Percentiles rank a stretch among this genome's conserved stretches.
These are phyloP conservation scores for Narcine bancroftii DNA, from an alignment of 2,113 vertebrate species.

Conservation along the genomic window DNA sequence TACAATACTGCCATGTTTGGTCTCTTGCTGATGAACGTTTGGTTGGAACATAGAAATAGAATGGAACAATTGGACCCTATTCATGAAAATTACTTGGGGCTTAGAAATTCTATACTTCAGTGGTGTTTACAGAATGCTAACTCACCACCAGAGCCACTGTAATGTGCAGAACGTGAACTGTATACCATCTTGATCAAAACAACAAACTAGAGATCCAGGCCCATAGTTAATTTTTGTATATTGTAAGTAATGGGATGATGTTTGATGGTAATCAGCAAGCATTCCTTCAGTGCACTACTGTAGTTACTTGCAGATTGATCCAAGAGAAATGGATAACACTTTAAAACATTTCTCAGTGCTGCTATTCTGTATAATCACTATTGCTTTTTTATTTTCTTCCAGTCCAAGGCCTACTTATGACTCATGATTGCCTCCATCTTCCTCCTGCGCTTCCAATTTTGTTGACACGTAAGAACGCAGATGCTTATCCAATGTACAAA, in stretches of 20 bases:
- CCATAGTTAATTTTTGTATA: neutral
- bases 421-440: neutral
- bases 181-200: neutral
- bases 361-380: neutral
- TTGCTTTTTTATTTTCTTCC: neutral
- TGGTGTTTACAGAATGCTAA: neutral
- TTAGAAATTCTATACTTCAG: neutral
- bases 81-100: neutral
- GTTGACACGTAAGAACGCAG: too few species aligned
- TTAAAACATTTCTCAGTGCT: neutral
- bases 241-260: neutral
- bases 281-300: neutral
- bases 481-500: too few species aligned
- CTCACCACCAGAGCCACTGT: neutral
- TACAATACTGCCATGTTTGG: neutral
- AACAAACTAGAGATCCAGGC: neutral
- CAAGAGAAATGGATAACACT: neutral
- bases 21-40: neutral
- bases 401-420: neutral
- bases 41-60: neutral
- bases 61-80: neutral
- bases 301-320: neutral
- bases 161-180: neutral
- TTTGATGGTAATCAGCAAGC: neutral
- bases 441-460: too few species aligned